These are phyloP conservation scores for Eurystomus glaucurus DNA, from an alignment of 2,797 vertebrate species.

Conservation along the genomic window DNA sequence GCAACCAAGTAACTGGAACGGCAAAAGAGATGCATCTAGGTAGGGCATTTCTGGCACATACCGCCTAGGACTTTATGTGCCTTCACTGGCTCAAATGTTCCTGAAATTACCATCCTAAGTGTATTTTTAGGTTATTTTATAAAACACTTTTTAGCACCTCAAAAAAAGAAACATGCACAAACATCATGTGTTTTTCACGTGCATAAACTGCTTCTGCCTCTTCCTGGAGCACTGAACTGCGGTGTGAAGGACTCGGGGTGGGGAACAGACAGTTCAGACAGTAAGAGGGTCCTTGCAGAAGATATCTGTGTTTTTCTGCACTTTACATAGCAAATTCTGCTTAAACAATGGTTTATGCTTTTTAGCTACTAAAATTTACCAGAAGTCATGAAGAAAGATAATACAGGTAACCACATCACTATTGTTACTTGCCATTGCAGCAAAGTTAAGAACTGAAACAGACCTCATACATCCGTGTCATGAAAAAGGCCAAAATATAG, in stretches of 20 bases:
- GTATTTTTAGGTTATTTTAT: not conserved
- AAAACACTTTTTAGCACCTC: not conserved
- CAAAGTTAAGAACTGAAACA: not conserved
- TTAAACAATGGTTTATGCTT: not conserved
- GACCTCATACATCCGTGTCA: not conserved
- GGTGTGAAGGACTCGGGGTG: not conserved
- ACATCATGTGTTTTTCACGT: not conserved
- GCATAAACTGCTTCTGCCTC: not conserved
- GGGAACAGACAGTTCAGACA: not conserved
- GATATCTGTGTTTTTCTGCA: not conserved
- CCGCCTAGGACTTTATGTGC: not conserved
- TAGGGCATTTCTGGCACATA: not conserved
- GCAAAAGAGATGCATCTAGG: not conserved
- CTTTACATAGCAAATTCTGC: not conserved
- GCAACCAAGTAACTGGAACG: not conserved
- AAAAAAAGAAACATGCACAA: not conserved
- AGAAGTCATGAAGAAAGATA: not conserved
- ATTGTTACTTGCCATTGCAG: not conserved
- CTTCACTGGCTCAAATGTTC: not conserved
- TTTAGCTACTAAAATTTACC: not conserved
- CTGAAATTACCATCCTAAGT: not conserved
- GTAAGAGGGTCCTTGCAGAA: not conserved
- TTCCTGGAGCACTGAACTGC: accelerated
- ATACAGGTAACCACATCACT: not conserved
- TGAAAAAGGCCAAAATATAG: no score